phyloP scores from a whole-genome alignment of 1,140 invertebrate genomes.

The Diprion similis region DNA sequence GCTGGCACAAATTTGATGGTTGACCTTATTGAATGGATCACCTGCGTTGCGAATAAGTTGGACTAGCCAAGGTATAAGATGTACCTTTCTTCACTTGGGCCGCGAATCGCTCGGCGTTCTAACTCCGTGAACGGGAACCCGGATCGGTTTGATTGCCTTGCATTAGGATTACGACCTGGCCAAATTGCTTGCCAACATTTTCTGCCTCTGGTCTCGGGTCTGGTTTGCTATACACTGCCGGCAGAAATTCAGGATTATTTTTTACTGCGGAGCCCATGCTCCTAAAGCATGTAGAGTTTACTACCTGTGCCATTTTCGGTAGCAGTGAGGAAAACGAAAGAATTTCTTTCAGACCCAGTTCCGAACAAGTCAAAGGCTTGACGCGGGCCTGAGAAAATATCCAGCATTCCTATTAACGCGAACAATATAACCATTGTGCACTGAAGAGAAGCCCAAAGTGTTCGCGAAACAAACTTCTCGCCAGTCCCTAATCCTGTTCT shows the following conservation, averaged over 20 bases:
- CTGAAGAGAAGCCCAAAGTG: neutral
- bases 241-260: neutral
- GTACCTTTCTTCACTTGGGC: neutral
- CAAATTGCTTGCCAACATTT: neutral
- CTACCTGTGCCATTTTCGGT: too few relatives aligned
- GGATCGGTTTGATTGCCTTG: slow-evolving; percentile 2
- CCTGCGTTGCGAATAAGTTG: neutral
- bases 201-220: neutral
- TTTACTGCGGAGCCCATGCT: neutral
- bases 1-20: too few relatives aligned
- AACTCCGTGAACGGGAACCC: neutral
- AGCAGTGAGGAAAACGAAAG: too few relatives aligned
- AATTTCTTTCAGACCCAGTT: too few relatives aligned
- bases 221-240: neutral
- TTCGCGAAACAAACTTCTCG: neutral
- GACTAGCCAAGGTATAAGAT: neutral
- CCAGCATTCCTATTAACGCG: too few relatives aligned
- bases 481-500: slow-evolving; percentile 3
- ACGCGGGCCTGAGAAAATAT: too few relatives aligned
- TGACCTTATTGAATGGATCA: too few relatives aligned
- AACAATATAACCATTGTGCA: neutral
- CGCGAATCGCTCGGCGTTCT: neutral
- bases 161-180: slow-evolving; percentile 4
- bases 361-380: too few relatives aligned
- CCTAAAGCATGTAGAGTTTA: too few relatives aligned